Base-by-base conservation (phyloP, 2,797 vertebrate genomes). In the Chromobotia macracanthus region DNA sequence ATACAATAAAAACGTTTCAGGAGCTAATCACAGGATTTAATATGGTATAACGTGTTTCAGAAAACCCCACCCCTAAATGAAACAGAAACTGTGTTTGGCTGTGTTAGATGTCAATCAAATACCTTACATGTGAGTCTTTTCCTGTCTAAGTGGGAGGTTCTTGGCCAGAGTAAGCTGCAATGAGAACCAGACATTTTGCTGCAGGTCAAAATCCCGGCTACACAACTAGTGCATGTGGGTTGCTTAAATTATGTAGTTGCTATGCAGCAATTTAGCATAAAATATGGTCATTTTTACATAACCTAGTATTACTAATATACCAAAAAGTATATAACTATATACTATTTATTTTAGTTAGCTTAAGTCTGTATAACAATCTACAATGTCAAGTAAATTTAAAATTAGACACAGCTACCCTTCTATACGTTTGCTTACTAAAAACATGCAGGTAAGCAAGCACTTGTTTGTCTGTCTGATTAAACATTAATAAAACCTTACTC, bases 201-300 rank as follows among this genome's bases (percentile, higher is more conserved):
- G 48, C 48, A 15, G 16, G 48, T 15, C 15, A 19, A 64, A 64
- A 64, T 28, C 25, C 12, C 16, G 25, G 25, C 16, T 64, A 12
- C 16, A 7, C 25, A 18, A 23, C 53, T 19, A 21, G n/a, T 3
- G 11, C 55, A 50, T 53, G 68, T 83, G 56, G 61, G 77, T 67
- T 44, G 51, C 16, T 75, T 83, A 80, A 76, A 75, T 66, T 25
- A 50, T 12, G 25, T 55, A 63, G 70, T 46, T 78, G 44, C 63
- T 19, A 63, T 55, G 31, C 55, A 63, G 23, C 19, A 46, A 69
- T 69, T 55, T 13, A 68, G 51, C 46, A 65, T 79, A 12, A 77
- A 61, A 51, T 19, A 66, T 28, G 23, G 16, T 28, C 16, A 61
- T 13, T 66, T 23, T 41, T 65, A 19, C 23, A 65, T 28, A 51